Conservation (phyloP, 2,888 invertebrate species). For the Cryptocephalus primarius region DNA sequence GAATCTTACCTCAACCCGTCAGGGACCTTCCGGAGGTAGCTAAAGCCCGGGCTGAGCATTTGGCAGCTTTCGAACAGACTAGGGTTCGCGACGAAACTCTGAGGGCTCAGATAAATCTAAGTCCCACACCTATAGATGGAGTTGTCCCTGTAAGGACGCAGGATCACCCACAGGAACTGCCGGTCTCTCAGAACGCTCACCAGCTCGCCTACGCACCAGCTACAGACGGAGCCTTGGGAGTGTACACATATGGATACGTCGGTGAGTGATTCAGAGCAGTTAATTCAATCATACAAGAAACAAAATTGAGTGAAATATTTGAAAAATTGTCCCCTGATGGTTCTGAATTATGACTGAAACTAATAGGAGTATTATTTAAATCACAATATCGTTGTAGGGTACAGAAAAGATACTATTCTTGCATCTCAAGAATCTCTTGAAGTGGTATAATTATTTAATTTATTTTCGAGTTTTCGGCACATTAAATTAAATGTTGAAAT, state of each 20-base stretch:
- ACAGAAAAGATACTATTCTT: no score
- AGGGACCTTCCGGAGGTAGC: conserved; percentile 32
- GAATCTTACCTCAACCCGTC: conserved; percentile 31
- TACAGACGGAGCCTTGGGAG: conserved; percentile 29
- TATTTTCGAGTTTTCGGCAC: no score
- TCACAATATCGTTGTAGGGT: no score
- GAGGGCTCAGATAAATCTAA: conserved; percentile 18
- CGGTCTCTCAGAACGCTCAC: conserved; percentile 18
- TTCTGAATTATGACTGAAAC: no score
- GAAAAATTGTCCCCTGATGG: no score
- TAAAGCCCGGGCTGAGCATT: conserved; percentile 28
- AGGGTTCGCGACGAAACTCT: conserved; percentile 24
- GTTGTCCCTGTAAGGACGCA: conserved; percentile 13
- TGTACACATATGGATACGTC: conserved; percentile 50
- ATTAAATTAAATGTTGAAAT: no score
- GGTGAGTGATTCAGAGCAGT: conserved; percentile 19
- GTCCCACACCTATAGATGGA: conserved; percentile 18
- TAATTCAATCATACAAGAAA: no score
- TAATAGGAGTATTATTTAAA: no score
- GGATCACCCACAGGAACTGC: conserved; percentile 3
- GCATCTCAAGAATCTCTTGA: no score
- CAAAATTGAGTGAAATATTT: no score
- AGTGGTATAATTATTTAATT: no score
- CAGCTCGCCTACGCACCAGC: conserved; percentile 18
- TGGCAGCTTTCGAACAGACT: conserved; percentile 27